These are phyloP conservation scores for Phyllopteryx taeniolatus DNA, from an alignment of 2,113 vertebrate genomes.

Conservation along the genomic window DNA sequence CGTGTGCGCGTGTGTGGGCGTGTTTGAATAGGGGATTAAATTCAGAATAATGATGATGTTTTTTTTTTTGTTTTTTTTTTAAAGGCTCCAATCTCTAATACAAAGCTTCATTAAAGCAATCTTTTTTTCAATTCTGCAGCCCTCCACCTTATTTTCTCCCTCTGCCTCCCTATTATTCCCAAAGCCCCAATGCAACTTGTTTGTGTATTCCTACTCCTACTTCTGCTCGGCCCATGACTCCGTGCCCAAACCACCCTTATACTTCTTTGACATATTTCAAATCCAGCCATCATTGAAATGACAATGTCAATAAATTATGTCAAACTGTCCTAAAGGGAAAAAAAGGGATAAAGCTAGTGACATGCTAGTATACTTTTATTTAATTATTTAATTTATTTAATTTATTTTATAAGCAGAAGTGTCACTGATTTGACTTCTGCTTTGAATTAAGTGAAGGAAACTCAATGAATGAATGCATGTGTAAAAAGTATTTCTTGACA, in stretches of 20 bases:
- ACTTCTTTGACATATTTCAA: slow-evolving; percentile 47
- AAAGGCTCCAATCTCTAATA: slow-evolving; percentile 29
- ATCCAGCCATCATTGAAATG: slow-evolving; percentile 46
- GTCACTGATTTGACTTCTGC: not conserved
- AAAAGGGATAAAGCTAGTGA: slow-evolving; percentile 18
- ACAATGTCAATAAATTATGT: slow-evolving; percentile 47
- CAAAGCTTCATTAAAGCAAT: slow-evolving; percentile 24
- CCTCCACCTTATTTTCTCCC: slow-evolving; percentile 51
- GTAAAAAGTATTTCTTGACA: not conserved
- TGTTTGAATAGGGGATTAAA: slow-evolving; percentile 7
- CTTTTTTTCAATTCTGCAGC: slow-evolving; percentile 26
- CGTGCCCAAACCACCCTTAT: slow-evolving; percentile 42
- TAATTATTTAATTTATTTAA: no score
- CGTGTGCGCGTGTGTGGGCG: slow-evolving; percentile 15
- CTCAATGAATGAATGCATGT: not conserved
- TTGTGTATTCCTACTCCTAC: slow-evolving; percentile 63
- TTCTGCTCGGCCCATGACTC: slow-evolving; percentile 5
- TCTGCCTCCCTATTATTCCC: slow-evolving; percentile 46
- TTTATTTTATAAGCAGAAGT: not conserved
- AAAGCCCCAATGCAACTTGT: slow-evolving; percentile 65
- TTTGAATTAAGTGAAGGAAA: not conserved
- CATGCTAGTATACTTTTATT: not conserved
- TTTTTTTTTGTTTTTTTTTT: not conserved
- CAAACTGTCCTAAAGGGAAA: slow-evolving; percentile 13
- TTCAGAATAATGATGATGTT: slow-evolving; percentile 26